Percentiles rank a stretch among this genome's conserved stretches.
Evolutionary conservation across 1,140 invertebrate genomes (phyloP).

Genomic region (Drosophila nikananu): DNA sequence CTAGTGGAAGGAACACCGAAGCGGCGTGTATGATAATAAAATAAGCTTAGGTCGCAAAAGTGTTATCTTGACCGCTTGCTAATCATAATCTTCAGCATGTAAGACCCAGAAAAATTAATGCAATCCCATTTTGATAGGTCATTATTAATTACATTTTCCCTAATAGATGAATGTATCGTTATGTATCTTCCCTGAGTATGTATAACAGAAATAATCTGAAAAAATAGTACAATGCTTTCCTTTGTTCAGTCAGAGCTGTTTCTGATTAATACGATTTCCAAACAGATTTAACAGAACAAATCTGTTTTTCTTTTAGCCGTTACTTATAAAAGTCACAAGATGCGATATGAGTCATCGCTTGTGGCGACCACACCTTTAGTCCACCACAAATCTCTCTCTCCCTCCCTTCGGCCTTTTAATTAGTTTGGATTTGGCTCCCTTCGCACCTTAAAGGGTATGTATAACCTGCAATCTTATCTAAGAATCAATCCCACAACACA

Average conservation of each 20-base stretch:
- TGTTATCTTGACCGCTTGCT: not conserved
- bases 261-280: not conserved
- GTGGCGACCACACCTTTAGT: slow-evolving; percentile 26
- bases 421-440: not conserved
- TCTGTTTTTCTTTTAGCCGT: slow-evolving; percentile 2
- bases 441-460: too few relatives aligned
- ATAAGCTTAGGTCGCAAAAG: too few relatives aligned
- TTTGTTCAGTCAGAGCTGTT: slow-evolving; percentile 1
- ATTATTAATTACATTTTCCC: not conserved
- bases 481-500: not conserved
- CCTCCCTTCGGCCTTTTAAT: not conserved
- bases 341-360: slow-evolving; percentile 31
- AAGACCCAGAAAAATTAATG: not conserved
- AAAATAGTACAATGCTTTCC: slow-evolving; percentile 1
- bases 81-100: not conserved
- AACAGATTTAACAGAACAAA: not conserved
- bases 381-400: slow-evolving; percentile 30
- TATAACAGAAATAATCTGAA: not conserved
- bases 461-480: too few relatives aligned
- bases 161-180: too few relatives aligned
- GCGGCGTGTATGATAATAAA: too few relatives aligned
- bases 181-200: not conserved
- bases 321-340: slow-evolving; percentile 8
- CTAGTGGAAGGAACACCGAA: too few relatives aligned
- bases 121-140: not conserved